A percentile compares a stretch with the other conserved stretches of the same genome.
Evolutionary conservation across 1,140 invertebrate species (phyloP).

Genomic region (Agrypnia vestita): DNA sequence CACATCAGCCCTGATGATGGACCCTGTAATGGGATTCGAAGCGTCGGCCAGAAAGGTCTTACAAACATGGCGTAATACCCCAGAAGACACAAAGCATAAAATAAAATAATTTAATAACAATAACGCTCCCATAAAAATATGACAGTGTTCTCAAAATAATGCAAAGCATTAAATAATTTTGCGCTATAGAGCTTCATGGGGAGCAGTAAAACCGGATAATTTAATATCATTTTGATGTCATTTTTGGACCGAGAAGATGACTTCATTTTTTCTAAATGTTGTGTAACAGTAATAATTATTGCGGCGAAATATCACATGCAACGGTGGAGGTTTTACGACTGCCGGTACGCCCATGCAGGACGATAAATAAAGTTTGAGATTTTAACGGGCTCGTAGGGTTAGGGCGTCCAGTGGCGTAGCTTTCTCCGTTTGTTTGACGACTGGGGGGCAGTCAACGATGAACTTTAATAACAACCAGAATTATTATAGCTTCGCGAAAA

Average conservation of each 20-base stretch:
- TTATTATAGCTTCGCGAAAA: constrained; percentile 11
- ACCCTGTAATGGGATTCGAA: no score
- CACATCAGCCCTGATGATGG: no score
- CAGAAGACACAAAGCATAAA: no score
- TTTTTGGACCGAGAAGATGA: neutral
- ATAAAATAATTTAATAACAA: no score
- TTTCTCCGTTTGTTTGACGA: neutral
- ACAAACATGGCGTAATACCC: no score
- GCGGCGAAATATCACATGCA: neutral
- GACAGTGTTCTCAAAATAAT: no score
- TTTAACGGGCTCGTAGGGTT: neutral
- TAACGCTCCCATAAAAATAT: no score
- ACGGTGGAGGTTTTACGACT: constrained; percentile 9
- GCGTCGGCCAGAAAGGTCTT: no score
- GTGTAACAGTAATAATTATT: constrained; percentile 3
- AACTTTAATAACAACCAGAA: constrained; percentile 12
- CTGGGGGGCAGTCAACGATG: neutral
- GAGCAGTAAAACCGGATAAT: no score
- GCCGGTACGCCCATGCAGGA: constrained; percentile 2
- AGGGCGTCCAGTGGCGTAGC: neutral
- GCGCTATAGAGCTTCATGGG: no score
- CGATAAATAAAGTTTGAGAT: constrained; percentile 15
- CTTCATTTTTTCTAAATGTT: constrained; percentile 1
- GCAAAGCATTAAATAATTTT: no score
- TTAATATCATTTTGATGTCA: no score